Percentiles rank a stretch among this genome's conserved stretches.
These are phyloP conservation scores for Misgurnus anguillicaudatus DNA, from an alignment of 2,113 vertebrate species.

Conservation along the genomic window DNA sequence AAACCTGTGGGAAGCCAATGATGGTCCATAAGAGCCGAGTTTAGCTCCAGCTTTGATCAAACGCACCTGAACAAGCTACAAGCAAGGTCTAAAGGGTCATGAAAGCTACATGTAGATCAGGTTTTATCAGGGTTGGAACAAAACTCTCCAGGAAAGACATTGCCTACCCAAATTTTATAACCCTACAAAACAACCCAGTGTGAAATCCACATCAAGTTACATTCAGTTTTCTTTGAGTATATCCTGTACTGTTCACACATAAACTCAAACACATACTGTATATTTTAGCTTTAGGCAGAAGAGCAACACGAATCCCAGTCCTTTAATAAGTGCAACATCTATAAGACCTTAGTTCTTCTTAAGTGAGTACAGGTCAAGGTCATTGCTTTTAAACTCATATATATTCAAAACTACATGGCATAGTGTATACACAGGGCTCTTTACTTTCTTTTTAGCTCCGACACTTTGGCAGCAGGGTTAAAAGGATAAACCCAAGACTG, in stretches of 20 bases:
- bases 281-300: not conserved
- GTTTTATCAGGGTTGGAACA: no score
- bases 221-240: not conserved
- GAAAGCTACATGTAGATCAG: no score
- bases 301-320: not conserved
- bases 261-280: no score
- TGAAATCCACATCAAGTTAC: not conserved
- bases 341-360: not conserved
- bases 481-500: constrained; percentile 37
- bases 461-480: constrained; percentile 38
- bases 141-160: no score
- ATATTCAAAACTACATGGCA: constrained; percentile 17
- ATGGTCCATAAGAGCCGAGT: no score
- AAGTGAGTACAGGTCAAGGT: not conserved
- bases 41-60: no score
- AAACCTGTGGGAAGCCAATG: no score
- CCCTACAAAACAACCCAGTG: not conserved
- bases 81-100: no score
- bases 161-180: not conserved
- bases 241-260: not conserved
- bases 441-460: constrained; percentile 24
- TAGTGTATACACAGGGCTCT: not conserved
- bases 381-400: constrained; percentile 13
- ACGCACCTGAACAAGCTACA: no score
- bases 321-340: not conserved